Evolutionary conservation across 2,888 invertebrate genomes (phyloP).

Genomic region (Chrysomela aeneicollis): DNA sequence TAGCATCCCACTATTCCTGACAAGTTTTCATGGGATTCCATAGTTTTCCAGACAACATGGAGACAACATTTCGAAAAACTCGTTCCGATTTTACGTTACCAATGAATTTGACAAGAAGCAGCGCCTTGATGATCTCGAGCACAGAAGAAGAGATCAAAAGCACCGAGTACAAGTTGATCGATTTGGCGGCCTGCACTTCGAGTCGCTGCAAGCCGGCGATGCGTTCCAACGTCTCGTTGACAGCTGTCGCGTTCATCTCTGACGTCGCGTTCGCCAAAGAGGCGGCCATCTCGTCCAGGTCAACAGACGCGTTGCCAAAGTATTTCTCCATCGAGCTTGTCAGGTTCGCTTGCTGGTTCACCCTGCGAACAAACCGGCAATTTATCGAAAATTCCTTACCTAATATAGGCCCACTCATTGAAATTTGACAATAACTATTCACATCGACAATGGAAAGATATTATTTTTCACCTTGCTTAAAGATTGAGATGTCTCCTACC

Average conservation of each 20-base stretch:
- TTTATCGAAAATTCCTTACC: too few relatives aligned
- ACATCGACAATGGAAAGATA: too few relatives aligned
- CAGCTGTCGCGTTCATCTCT: conserved; percentile 4
- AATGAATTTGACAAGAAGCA: neutral
- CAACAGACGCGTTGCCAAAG: conserved; percentile 16
- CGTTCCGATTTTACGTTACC: neutral
- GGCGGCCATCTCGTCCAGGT: neutral
- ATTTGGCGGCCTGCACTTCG: conserved; percentile 29
- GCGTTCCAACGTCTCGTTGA: conserved; percentile 18
- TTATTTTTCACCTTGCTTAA: too few relatives aligned
- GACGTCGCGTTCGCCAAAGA: neutral
- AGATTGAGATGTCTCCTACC: too few relatives aligned
- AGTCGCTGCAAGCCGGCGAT: conserved; percentile 20
- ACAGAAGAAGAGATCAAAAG: conserved; percentile 44
- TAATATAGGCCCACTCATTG: too few relatives aligned
- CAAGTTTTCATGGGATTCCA: too few relatives aligned
- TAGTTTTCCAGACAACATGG: too few relatives aligned
- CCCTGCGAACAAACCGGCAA: too few relatives aligned
- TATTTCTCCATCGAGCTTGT: conserved; percentile 13
- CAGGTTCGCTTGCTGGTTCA: conserved; percentile 19
- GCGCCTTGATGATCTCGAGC: conserved; percentile 45
- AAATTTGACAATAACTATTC: too few relatives aligned
- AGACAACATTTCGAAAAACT: too few relatives aligned
- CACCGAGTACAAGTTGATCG: conserved; percentile 47
- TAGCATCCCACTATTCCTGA: too few relatives aligned